phyloP scores from a whole-genome alignment of 2,113 vertebrate genomes.

The Anarrhichthys ocellatus region DNA sequence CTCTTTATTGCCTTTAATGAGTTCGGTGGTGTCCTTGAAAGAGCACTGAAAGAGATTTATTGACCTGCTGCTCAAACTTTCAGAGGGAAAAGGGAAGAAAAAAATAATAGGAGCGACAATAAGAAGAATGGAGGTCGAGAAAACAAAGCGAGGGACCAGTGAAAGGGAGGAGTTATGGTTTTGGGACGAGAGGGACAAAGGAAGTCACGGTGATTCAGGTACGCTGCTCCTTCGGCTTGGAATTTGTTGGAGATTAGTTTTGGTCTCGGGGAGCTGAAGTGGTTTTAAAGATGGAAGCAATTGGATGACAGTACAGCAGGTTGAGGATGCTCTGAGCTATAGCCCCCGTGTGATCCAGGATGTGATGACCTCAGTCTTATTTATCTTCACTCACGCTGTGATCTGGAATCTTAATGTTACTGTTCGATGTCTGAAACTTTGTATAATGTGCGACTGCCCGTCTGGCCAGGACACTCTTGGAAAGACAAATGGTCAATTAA shows the following conservation, averaged over 20 bases:
- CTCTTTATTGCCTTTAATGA: slow-evolving; percentile 22
- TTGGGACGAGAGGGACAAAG: neutral
- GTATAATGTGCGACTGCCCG: too few relatives aligned
- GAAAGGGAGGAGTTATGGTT: neutral
- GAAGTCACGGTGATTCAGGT: neutral
- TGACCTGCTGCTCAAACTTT: slow-evolving; percentile 22
- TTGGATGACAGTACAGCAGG: neutral
- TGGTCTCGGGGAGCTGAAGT: neutral
- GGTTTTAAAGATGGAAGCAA: neutral
- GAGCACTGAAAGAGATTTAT: slow-evolving; percentile 25
- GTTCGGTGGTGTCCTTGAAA: slow-evolving; percentile 9
- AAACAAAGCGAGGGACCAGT: neutral
- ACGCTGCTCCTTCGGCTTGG: neutral
- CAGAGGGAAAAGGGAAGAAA: neutral
- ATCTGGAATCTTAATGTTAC: too few relatives aligned
- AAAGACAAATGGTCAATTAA: neutral
- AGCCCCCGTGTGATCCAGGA: neutral
- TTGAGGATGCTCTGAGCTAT: neutral
- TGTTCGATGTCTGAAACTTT: too few relatives aligned
- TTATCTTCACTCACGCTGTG: neutral
- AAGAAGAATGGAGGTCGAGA: neutral
- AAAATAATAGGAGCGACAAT: too few relatives aligned
- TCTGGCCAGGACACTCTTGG: neutral
- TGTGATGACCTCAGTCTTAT: neutral
- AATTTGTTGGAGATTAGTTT: neutral